Percentiles rank a stretch among this genome's conserved stretches.
Conservation (phyloP, 2,113 vertebrate species). For the Sclerurus mexicanus region DNA sequence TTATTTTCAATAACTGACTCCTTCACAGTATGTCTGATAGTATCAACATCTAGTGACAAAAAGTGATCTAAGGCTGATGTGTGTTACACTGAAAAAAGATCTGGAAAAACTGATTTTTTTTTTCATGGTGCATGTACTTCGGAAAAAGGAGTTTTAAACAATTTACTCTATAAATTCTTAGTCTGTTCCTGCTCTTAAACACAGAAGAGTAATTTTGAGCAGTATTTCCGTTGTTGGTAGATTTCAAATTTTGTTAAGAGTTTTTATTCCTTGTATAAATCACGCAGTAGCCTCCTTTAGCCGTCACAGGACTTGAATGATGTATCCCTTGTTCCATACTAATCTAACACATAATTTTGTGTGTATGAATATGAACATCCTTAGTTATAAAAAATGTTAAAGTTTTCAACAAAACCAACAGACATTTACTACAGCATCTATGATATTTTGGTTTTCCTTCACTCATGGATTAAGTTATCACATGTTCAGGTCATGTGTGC, state of each 20-base stretch:
- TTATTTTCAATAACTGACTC: background rate
- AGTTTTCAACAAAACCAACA: background rate
- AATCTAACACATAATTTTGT: background rate
- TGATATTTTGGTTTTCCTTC: background rate
- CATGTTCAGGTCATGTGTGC: background rate
- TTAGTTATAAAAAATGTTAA: background rate
- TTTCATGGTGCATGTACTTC: background rate
- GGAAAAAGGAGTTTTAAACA: background rate
- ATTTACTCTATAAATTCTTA: background rate
- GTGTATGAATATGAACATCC: background rate
- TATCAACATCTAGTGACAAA: background rate
- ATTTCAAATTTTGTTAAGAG: background rate
- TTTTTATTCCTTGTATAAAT: background rate
- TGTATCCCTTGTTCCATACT: background rate
- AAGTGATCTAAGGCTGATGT: background rate
- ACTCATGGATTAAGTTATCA: background rate
- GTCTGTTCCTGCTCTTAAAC: background rate
- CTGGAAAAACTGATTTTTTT: background rate
- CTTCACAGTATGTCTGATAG: background rate
- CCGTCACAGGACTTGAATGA: background rate
- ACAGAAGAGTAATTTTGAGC: background rate
- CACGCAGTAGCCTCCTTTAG: background rate
- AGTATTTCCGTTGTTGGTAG: background rate
- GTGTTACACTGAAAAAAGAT: background rate
- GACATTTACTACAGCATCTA: background rate